Evolutionary conservation across 2,888 invertebrate species (phyloP).

Genomic region (Rhamnusium bicolor): DNA sequence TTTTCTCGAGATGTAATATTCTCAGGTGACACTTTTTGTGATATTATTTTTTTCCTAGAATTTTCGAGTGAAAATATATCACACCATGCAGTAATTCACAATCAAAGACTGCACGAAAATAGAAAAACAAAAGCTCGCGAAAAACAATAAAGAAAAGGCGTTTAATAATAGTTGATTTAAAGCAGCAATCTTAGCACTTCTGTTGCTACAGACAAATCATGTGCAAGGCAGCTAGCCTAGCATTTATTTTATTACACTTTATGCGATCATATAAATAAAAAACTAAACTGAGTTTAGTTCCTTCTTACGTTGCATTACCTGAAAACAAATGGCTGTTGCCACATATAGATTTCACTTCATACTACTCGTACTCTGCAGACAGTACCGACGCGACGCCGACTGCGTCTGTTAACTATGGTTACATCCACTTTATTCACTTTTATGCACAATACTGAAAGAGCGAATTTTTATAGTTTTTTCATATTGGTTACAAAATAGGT

Average conservation of each 20-base stretch:
- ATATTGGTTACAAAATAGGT: too few relatives aligned
- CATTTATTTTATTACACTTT: constrained; percentile 27
- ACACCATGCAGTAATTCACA: not conserved
- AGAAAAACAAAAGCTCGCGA: constrained; percentile 1
- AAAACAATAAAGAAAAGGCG: constrained; percentile 25
- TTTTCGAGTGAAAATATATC: constrained; percentile 1
- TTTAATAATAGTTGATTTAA: constrained; percentile 30
- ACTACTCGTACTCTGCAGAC: not conserved
- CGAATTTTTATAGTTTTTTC: not conserved
- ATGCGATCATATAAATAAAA: constrained; percentile 28
- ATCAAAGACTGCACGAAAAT: not conserved
- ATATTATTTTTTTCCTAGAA: not conserved
- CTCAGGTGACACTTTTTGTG: not conserved
- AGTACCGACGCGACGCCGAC: too few relatives aligned
- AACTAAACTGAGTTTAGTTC: constrained; percentile 17
- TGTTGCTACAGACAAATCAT: constrained; percentile 15
- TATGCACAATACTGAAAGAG: not conserved
- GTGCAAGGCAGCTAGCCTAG: not conserved
- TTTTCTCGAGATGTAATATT: not conserved
- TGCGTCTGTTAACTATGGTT: not conserved
- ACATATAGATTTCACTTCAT: not conserved
- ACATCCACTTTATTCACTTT: not conserved
- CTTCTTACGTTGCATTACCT: constrained; percentile 12
- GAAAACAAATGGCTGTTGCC: constrained; percentile 19
- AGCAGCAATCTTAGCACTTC: constrained; percentile 22